These are phyloP conservation scores for Acleris holmiana DNA, from an alignment of 2,888 invertebrate genomes.

Conservation along the genomic window DNA sequence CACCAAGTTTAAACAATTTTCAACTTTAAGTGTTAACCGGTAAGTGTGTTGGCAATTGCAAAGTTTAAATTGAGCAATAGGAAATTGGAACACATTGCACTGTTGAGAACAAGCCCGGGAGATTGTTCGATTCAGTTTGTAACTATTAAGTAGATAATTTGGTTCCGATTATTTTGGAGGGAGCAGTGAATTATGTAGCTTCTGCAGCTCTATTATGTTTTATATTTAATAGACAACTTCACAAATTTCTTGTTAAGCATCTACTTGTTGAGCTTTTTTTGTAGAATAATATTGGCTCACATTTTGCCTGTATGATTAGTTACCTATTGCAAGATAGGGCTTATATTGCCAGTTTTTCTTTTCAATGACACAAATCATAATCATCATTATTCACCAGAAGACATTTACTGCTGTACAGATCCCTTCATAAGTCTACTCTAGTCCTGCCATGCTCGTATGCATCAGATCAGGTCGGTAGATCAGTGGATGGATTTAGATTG, in stretches of 20 bases:
- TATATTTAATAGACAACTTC: not conserved
- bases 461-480: too few species aligned
- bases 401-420: too few species aligned
- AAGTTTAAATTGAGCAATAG: not conserved
- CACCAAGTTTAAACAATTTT: slow-evolving; percentile 2
- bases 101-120: slow-evolving; percentile 13
- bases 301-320: too few species aligned
- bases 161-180: slow-evolving; percentile 2
- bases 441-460: too few species aligned
- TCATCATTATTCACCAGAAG: too few species aligned
- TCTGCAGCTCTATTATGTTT: not conserved
- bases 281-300: not conserved
- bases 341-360: too few species aligned
- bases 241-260: not conserved
- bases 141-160: slow-evolving; percentile 20
- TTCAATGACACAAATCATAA: too few species aligned
- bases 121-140: slow-evolving; percentile 28
- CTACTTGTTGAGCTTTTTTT: not conserved
- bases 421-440: too few species aligned
- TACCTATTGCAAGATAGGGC: too few species aligned
- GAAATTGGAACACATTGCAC: slow-evolving; percentile 19
- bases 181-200: slow-evolving; percentile 11
- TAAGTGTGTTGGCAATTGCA: not conserved
- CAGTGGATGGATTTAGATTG: too few species aligned
- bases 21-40: not conserved